Percentiles rank a stretch among this genome's conserved stretches.
Conservation (phyloP, 2,113 vertebrate genomes). For the Microcebus griseorufus region DNA sequence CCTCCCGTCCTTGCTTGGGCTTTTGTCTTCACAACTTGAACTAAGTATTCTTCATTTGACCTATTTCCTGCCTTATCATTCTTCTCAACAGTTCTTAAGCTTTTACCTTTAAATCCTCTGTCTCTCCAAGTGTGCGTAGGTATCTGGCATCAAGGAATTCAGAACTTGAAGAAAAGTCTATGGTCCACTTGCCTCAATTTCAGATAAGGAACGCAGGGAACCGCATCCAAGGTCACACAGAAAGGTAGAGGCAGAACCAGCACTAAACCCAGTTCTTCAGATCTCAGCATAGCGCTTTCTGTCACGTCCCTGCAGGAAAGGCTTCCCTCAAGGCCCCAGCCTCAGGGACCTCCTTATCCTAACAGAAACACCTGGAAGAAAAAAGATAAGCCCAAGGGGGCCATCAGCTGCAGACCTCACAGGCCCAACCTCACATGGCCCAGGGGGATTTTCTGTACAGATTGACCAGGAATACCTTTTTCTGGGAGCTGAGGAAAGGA, state of each 20-base stretch:
- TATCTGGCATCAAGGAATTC: not conserved
- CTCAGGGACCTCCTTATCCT: not conserved
- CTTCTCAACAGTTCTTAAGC: not conserved
- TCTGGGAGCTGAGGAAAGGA: not conserved
- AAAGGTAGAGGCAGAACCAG: not conserved
- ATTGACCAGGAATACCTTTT: not conserved
- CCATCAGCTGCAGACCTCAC: not conserved
- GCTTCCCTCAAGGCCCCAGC: not conserved
- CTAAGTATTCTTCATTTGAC: not conserved
- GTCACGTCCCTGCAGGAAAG: not conserved
- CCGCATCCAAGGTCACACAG: not conserved
- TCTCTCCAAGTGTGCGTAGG: not conserved
- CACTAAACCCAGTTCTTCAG: not conserved
- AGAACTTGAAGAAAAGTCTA: not conserved
- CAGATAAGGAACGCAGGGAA: not conserved
- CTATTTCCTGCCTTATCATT: not conserved
- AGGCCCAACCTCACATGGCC: not conserved
- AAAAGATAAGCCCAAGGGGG: not conserved
- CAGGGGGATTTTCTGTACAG: not conserved
- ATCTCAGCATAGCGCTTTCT: not conserved
- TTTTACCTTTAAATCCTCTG: not conserved
- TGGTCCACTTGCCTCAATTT: not conserved
- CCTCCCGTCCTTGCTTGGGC: not conserved
- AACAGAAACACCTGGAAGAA: not conserved
- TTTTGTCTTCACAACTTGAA: not conserved